These are phyloP conservation scores for Acanthurus tractus DNA, from an alignment of 2,797 vertebrate species.

Conservation along the genomic window DNA sequence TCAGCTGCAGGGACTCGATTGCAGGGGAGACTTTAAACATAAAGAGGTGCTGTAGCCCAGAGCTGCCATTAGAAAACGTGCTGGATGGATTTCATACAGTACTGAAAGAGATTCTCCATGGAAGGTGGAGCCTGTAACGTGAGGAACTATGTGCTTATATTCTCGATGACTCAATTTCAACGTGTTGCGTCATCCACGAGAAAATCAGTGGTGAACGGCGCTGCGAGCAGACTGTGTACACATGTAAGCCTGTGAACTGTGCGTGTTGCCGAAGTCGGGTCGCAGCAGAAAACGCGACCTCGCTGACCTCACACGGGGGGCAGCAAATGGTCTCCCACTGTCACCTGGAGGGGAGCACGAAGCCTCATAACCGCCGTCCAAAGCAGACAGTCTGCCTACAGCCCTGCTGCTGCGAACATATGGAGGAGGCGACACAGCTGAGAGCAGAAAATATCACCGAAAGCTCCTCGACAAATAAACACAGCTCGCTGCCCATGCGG, in stretches of 20 bases:
- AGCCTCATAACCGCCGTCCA: slow-evolving; percentile 38
- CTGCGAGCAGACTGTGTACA: slow-evolving; percentile 65
- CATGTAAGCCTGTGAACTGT: slow-evolving; percentile 67
- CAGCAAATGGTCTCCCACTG: slow-evolving; percentile 72
- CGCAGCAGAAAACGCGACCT: slow-evolving; percentile 70
- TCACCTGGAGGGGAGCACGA: slow-evolving; percentile 65
- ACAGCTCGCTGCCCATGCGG: slow-evolving; percentile 30
- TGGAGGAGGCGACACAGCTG: slow-evolving; percentile 69
- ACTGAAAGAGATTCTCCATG: slow-evolving; percentile 53
- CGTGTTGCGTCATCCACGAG: slow-evolving; percentile 75
- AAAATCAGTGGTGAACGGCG: slow-evolving; percentile 48
- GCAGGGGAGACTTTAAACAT: not conserved
- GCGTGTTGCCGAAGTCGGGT: slow-evolving; percentile 63
- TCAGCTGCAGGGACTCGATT: too few species aligned
- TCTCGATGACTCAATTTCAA: slow-evolving; percentile 76
- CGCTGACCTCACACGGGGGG: slow-evolving; percentile 65
- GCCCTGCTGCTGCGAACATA: slow-evolving; percentile 68
- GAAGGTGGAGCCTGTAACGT: slow-evolving; percentile 54
- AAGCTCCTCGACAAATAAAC: slow-evolving; percentile 48
- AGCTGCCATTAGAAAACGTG: slow-evolving; percentile 14
- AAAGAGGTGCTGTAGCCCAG: not conserved
- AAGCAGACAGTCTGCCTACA: slow-evolving; percentile 37
- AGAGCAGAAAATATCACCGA: slow-evolving; percentile 52
- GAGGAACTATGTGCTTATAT: slow-evolving; percentile 56
- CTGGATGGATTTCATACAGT: slow-evolving; percentile 37